Evolutionary conservation across 2,797 vertebrate genomes (phyloP), one percentile per base, ranked within the genome.

Genomic region (Falco biarmicus): DNA sequence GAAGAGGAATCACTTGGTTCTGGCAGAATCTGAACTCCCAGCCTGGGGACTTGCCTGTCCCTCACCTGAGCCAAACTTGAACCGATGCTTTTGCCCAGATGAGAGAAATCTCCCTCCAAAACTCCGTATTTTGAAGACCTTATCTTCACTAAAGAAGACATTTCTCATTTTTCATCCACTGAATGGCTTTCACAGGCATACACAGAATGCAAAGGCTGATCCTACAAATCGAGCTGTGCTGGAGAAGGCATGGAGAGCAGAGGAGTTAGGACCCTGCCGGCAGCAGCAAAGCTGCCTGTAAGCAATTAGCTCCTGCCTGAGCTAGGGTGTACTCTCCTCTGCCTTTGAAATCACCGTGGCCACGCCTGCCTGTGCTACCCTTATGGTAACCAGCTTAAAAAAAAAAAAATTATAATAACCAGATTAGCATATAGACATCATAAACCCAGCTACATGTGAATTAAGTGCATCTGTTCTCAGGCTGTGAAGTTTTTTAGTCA

Each of bases 401-500:
- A 43, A 43, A 43, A 37, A 41, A 69, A 83, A 73, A 54, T 47
- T 4, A 43, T 65, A 80, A 85, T 73, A 85, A 75, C 43, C 13
- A 85, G 18, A 70, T 89, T 77, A 87, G 20, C 25, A 89, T 61
- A 84, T 6, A 85, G 56, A 56, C 34, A 89, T 43, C 19, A 65
- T 71, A 74, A 90, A 89, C 31, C 6, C 51, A 32, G 48, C 26
- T 77, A 74, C 11, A 79, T 19, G 16, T 79, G 53, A 89, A 70
- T 77, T 77, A 77, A 80, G 32, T 37, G 11, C 47, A 65, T 50
- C 81, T 29, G 57, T 87, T 77, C 64, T 74, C 70, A 74, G 87
- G 41, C 37, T 83, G 71, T 84, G 64, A 77, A 61, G 41, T 83
- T 80, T 69, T 80, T 93, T 92, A 81, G 70, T 60, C 74, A 63